A percentile compares a stretch with the other conserved stretches of the same genome.
These are phyloP conservation scores for Anastrepha obliqua DNA, from an alignment of 1,140 invertebrate genomes.

Conservation along the genomic window DNA sequence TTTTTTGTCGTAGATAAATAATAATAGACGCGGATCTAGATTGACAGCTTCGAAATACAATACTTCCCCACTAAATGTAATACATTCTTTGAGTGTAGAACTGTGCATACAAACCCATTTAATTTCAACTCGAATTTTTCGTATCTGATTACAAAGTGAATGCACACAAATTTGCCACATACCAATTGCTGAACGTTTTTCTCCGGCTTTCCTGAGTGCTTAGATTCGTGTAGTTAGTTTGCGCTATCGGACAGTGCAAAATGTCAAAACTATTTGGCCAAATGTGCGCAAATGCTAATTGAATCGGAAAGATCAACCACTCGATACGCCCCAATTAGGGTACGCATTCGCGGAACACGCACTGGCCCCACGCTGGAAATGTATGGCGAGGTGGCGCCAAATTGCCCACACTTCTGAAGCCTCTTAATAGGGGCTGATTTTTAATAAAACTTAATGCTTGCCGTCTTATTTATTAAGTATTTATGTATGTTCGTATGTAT, in stretches of 20 bases:
- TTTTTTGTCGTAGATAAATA: too few species aligned
- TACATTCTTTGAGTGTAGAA: too few species aligned
- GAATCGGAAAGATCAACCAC: conserved; percentile 1
- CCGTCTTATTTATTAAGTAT: background rate
- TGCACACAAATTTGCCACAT: background rate
- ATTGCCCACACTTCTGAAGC: background rate
- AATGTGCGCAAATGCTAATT: background rate
- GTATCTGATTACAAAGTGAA: background rate
- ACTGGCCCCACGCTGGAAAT: background rate
- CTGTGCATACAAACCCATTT: too few species aligned
- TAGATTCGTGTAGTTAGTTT: too few species aligned
- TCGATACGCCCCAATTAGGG: background rate
- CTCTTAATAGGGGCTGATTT: background rate
- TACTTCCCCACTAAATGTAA: too few species aligned
- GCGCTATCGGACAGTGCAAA: background rate
- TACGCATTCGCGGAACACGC: background rate
- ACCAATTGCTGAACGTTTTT: too few species aligned
- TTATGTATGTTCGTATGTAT: background rate
- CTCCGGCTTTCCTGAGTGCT: too few species aligned
- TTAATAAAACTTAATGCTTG: background rate
- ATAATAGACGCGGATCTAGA: too few species aligned
- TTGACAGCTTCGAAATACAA: too few species aligned
- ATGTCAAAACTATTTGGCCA: background rate
- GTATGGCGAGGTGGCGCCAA: background rate
- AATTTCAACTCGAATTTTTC: background rate